phyloP scores from a whole-genome alignment of 2,113 vertebrate species.

The Aspiorhynchus laticeps region DNA sequence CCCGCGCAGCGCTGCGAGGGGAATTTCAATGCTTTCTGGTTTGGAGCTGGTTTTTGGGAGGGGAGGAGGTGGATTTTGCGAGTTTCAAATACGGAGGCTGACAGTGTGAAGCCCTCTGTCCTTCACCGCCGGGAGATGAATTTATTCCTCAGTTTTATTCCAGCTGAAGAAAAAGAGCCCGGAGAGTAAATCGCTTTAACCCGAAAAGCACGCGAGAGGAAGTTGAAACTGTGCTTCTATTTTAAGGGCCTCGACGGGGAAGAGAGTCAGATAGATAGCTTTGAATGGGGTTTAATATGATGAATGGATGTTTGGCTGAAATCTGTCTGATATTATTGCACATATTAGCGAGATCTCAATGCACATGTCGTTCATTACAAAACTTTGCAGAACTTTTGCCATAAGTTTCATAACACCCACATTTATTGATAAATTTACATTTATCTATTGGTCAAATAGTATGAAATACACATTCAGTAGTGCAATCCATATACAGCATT shows the following conservation, averaged over 20 bases:
- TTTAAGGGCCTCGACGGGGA: background rate
- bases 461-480: too few relatives aligned
- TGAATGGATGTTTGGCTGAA: background rate
- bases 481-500: too few relatives aligned
- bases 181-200: constrained; percentile 22
- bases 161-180: background rate
- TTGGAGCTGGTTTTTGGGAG: constrained; percentile 31
- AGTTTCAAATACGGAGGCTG: constrained; percentile 34
- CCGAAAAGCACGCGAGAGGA: background rate
- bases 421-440: background rate
- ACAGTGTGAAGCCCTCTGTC: constrained; percentile 19
- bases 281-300: constrained; percentile 1
- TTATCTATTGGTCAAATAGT: too few relatives aligned
- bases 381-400: background rate
- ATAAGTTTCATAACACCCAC: background rate
- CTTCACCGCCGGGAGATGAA: background rate
- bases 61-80: constrained; percentile 19
- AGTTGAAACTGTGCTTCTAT: background rate
- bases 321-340: background rate
- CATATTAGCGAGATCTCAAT: background rate
- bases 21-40: constrained; percentile 46
- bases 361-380: background rate
- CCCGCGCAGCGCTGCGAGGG: constrained; percentile 30
- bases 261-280: background rate
- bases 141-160: constrained; percentile 38